Evolutionary conservation across 2,113 vertebrate species (phyloP).

Genomic region (Turnix velox): DNA sequence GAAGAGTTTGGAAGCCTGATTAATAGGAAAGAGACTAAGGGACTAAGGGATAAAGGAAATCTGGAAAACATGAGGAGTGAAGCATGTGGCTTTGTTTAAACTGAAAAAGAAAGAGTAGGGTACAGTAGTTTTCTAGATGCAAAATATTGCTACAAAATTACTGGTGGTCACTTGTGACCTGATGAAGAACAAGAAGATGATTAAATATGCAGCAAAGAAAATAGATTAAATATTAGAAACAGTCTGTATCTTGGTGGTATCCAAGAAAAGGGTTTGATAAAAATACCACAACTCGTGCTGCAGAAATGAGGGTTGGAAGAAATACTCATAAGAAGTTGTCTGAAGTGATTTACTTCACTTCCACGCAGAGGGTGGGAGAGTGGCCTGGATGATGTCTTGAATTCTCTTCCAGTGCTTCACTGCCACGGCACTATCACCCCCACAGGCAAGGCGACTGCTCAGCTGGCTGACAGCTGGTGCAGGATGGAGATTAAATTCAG

Average conservation of each 20-base stretch:
- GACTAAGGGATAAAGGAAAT: background rate
- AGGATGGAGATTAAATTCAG: background rate
- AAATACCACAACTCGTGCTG: background rate
- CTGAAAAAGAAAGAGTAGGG: background rate
- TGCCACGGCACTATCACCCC: background rate
- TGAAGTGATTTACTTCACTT: background rate
- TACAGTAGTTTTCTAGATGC: background rate
- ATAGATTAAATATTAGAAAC: background rate
- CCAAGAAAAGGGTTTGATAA: background rate
- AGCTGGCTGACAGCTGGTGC: conserved; percentile 31
- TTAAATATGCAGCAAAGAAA: background rate
- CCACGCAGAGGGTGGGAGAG: background rate
- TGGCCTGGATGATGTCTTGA: background rate
- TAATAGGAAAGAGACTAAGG: background rate
- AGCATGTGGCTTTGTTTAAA: conserved; percentile 6
- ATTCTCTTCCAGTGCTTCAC: background rate
- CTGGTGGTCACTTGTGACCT: background rate
- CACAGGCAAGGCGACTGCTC: background rate
- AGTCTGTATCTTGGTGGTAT: background rate
- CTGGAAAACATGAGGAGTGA: conserved; percentile 1
- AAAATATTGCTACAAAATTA: background rate
- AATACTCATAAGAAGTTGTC: background rate
- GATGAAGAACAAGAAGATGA: background rate
- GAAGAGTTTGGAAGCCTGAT: background rate
- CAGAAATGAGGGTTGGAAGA: background rate